phyloP scores from a whole-genome alignment of 2,797 vertebrate species.

The Acipenser ruthenus region DNA sequence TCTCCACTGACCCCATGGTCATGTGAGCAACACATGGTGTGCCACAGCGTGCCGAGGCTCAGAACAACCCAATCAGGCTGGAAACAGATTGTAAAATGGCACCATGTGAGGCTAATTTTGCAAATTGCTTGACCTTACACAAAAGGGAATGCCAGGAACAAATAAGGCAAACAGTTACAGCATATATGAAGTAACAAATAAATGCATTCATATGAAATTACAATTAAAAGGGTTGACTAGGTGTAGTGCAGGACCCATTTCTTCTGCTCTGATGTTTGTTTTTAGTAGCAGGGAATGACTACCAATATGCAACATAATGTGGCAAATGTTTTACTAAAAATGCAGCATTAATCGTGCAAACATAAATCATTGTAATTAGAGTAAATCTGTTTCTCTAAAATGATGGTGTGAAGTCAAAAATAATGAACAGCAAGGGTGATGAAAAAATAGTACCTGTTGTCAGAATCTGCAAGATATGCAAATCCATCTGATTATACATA shows the following conservation, averaged over 20 bases:
- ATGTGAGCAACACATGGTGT: neutral
- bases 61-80: neutral
- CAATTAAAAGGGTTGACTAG: too few relatives aligned
- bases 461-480: neutral
- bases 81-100: neutral
- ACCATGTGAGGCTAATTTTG: neutral
- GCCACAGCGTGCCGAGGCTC: neutral
- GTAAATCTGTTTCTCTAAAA: too few relatives aligned
- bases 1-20: conserved; percentile 3
- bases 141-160: neutral
- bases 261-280: too few relatives aligned
- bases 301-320: too few relatives aligned
- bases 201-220: too few relatives aligned
- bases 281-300: too few relatives aligned
- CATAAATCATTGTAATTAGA: too few relatives aligned
- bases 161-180: neutral
- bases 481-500: neutral
- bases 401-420: too few relatives aligned
- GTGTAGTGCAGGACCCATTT: too few relatives aligned
- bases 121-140: conserved; percentile 1
- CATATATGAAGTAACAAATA: neutral
- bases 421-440: neutral
- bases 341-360: too few relatives aligned
- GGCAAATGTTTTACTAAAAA: too few relatives aligned
- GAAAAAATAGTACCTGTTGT: neutral